Percentiles rank a stretch among this genome's conserved stretches.
Evolutionary conservation across 92 coral and sea anemone genomes (phyloP).

Genomic region (Plumapathes pennacea): DNA sequence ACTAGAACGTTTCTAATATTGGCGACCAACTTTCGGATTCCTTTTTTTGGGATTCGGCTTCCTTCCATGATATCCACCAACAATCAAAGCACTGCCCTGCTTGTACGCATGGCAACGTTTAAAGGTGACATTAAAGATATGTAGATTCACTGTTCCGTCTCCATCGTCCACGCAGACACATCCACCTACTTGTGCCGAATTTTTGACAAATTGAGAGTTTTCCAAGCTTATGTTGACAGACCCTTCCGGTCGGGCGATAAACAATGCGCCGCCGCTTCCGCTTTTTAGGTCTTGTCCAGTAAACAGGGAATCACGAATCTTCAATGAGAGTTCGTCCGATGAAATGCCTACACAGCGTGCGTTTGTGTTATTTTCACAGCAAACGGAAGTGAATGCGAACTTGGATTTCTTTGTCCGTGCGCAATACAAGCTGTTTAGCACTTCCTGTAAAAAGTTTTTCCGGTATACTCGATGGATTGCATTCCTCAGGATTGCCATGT

Average conservation of each 20-base stretch:
- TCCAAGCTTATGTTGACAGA: slow-evolving; percentile 4
- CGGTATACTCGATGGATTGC: too few species aligned
- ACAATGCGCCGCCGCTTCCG: slow-evolving; percentile 17
- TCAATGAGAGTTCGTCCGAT: slow-evolving; percentile 1
- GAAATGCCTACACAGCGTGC: slow-evolving; percentile 3
- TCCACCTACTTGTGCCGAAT: slow-evolving; percentile 26
- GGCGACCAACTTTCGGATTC: too few species aligned
- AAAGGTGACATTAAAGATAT: slow-evolving; percentile 18
- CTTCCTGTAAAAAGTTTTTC: too few species aligned
- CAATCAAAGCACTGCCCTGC: too few species aligned
- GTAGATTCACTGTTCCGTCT: slow-evolving; percentile 1
- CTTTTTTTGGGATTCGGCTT: too few species aligned
- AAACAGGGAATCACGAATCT: slow-evolving; percentile 14
- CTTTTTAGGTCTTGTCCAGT: background rate
- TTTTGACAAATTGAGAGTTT: slow-evolving; percentile 16
- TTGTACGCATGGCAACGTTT: slow-evolving; percentile 12
- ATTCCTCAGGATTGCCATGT: too few species aligned
- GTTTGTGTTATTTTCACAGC: slow-evolving; percentile 4
- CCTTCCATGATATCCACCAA: background rate
- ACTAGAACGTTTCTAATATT: too few species aligned
- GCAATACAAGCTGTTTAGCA: too few species aligned
- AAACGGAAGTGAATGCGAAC: slow-evolving; percentile 1
- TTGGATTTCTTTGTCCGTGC: slow-evolving; percentile 5
- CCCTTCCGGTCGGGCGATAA: background rate
- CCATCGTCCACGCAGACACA: slow-evolving; percentile 5